Conservation (phyloP, 2,888 invertebrate species). For the Holacanthella duospinosa region DNA sequence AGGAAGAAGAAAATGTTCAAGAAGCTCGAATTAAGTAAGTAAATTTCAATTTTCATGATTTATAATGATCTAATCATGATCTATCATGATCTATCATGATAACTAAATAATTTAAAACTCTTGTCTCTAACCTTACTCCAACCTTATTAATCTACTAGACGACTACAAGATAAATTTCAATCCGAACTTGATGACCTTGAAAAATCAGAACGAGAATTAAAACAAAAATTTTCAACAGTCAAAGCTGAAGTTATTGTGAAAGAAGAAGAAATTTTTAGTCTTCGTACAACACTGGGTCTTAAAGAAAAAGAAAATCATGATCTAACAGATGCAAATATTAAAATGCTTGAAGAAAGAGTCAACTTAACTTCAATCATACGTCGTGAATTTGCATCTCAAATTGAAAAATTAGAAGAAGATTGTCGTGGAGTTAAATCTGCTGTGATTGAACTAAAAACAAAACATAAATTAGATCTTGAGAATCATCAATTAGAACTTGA, state of each 20-base stretch:
- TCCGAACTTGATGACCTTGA: slow-evolving; percentile 58
- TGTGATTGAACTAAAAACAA: slow-evolving; percentile 32
- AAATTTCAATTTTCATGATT: neutral
- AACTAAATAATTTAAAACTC: neutral
- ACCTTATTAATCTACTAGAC: slow-evolving; percentile 44
- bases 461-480: slow-evolving; percentile 33
- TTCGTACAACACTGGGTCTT: slow-evolving; percentile 53
- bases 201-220: slow-evolving; percentile 54
- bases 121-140: neutral
- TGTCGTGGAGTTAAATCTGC: slow-evolving; percentile 25
- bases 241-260: slow-evolving; percentile 55
- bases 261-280: slow-evolving; percentile 52
- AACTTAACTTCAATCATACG: slow-evolving; percentile 52
- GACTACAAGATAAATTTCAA: slow-evolving; percentile 65
- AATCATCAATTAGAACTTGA: slow-evolving; percentile 27
- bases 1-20: slow-evolving; percentile 52
- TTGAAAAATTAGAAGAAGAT: slow-evolving; percentile 46
- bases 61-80: neutral
- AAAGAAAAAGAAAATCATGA: slow-evolving; percentile 49
- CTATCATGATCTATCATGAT: neutral
- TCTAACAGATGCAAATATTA: slow-evolving; percentile 54
- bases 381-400: slow-evolving; percentile 53
- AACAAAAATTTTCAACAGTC: slow-evolving; percentile 56
- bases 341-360: slow-evolving; percentile 49
- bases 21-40: slow-evolving; percentile 46